Conservation (phyloP, 2,797 vertebrate species). For the Protosalanx chinensis region DNA sequence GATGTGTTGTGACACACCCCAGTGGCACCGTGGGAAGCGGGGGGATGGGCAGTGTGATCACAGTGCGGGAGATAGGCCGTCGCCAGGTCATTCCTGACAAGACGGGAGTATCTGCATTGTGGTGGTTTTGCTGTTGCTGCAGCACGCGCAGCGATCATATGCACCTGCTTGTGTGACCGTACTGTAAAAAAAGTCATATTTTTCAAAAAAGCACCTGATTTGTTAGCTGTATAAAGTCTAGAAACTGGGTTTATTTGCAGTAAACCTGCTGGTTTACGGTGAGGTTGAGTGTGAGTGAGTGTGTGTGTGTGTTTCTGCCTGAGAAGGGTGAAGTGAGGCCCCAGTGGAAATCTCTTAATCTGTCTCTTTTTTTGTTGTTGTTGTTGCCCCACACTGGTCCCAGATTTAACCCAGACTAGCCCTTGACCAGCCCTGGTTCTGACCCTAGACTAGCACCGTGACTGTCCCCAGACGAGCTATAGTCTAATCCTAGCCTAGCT, state of each 20-base stretch:
- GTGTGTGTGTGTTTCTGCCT: conserved; percentile 56
- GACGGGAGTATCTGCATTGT: conserved; percentile 27
- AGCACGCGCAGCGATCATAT: conserved; percentile 41
- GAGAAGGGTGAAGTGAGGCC: conserved; percentile 58
- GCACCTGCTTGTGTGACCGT: conserved; percentile 52
- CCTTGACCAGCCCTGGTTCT: too few species aligned
- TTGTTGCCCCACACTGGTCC: too few species aligned
- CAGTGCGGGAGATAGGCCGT: conserved; percentile 16
- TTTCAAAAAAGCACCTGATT: conserved; percentile 71
- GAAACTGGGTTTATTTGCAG: conserved; percentile 53
- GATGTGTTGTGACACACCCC: conserved; percentile 47
- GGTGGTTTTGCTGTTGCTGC: conserved; percentile 28
- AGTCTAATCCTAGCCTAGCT: background rate
- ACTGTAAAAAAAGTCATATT: conserved; percentile 67
- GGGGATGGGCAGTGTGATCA: conserved; percentile 53
- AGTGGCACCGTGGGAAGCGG: conserved; percentile 47
- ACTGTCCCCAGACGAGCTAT: too few species aligned
- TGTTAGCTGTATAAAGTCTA: conserved; percentile 67
- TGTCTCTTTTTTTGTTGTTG: too few species aligned
- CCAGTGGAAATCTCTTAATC: too few species aligned
- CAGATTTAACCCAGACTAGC: too few species aligned
- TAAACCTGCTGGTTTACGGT: conserved; percentile 64
- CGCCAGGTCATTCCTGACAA: conserved; percentile 6
- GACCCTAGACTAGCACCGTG: too few species aligned
- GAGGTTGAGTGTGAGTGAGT: conserved; percentile 33